Conservation (phyloP, 2,113 vertebrate species). For the Pangasianodon gigas region DNA sequence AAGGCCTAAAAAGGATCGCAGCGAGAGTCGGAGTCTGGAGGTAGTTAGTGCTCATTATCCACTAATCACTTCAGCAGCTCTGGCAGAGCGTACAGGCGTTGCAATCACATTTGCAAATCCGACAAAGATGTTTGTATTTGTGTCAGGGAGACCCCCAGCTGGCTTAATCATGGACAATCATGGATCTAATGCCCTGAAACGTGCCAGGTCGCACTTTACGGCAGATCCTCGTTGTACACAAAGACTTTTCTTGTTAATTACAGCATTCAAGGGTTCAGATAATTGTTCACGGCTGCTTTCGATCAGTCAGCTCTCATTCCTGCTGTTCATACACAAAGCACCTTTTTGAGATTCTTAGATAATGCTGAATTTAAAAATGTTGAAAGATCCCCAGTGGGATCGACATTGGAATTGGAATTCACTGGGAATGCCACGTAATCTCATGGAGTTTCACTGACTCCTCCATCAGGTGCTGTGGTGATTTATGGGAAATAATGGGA, state of each 20-base stretch:
- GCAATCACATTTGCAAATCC: slow-evolving; percentile 48
- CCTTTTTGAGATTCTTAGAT: background rate
- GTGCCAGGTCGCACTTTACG: background rate
- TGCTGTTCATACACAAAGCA: background rate
- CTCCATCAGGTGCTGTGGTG: background rate
- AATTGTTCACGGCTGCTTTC: background rate
- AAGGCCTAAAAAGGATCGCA: slow-evolving; percentile 31
- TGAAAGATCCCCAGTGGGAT: background rate
- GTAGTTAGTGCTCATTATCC: slow-evolving; percentile 42
- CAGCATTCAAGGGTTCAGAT: slow-evolving; percentile 24
- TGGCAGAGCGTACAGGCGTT: background rate
- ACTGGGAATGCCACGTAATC: background rate
- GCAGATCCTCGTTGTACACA: background rate
- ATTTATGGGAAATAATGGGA: background rate
- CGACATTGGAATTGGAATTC: background rate
- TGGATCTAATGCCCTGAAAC: slow-evolving; percentile 6
- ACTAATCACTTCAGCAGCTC: slow-evolving; percentile 43
- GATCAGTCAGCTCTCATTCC: background rate
- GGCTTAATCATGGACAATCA: slow-evolving; percentile 1
- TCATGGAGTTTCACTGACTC: background rate
- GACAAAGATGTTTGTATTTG: slow-evolving; percentile 41
- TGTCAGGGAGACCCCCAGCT: background rate
- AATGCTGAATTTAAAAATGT: background rate
- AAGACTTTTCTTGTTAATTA: slow-evolving; percentile 14
- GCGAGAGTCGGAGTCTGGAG: slow-evolving; percentile 11